Evolutionary conservation across 2,888 invertebrate genomes (phyloP).

Genomic region (Eumerus sabulonum): DNA sequence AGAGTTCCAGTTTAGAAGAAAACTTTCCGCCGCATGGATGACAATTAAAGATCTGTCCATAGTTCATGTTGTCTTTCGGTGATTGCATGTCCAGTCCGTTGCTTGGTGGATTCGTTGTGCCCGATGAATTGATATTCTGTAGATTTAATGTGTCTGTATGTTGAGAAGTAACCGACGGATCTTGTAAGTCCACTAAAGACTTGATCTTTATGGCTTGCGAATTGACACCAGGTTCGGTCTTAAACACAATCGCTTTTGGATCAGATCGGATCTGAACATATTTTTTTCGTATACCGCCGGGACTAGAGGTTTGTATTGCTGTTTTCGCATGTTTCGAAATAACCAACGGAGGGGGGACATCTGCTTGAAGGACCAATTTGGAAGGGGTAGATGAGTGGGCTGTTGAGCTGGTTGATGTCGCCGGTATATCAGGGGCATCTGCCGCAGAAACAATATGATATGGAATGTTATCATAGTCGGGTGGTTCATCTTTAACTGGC

Average conservation of each 20-base stretch:
- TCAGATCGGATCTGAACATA: constrained; percentile 29
- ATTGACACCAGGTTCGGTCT: constrained; percentile 24
- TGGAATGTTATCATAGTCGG: constrained; percentile 46
- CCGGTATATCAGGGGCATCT: constrained; percentile 8
- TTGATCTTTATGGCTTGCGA: constrained; percentile 31
- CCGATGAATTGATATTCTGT: constrained; percentile 27
- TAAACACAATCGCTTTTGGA: constrained; percentile 9
- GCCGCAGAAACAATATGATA: constrained; percentile 28
- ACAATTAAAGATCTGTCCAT: constrained; percentile 69
- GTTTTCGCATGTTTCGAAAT: constrained; percentile 25
- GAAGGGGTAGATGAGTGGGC: constrained; percentile 14
- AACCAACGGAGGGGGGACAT: background rate
- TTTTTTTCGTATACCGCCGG: constrained; percentile 42
- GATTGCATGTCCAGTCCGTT: constrained; percentile 9
- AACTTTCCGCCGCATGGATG: constrained; percentile 70
- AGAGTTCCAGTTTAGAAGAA: constrained; percentile 69
- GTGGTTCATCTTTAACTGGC: constrained; percentile 46
- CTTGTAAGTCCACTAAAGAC: constrained; percentile 47
- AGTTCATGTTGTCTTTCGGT: constrained; percentile 68
- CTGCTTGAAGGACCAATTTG: constrained; percentile 13
- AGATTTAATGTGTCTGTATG: constrained; percentile 40
- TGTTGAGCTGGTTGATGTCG: no score
- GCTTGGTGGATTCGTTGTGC: constrained; percentile 25
- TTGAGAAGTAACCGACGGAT: constrained; percentile 63
- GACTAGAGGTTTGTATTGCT: background rate